Evolutionary conservation across 2,888 invertebrate species (phyloP).

Genomic region (Tipula vernalis): DNA sequence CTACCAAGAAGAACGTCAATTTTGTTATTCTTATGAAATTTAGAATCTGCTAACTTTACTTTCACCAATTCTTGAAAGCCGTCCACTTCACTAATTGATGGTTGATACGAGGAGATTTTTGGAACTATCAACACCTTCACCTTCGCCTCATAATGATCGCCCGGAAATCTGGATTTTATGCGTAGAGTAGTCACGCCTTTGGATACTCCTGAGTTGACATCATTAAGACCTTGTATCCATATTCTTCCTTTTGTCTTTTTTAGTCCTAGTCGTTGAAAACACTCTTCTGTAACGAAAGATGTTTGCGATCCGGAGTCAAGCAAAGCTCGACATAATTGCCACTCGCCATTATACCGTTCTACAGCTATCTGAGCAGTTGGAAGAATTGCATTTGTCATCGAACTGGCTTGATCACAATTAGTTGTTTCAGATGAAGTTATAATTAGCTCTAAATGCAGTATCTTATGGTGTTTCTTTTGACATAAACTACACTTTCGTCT

Average conservation of each 20-base stretch:
- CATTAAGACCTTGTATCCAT: no score
- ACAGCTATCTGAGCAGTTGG: background rate
- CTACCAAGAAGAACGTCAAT: background rate
- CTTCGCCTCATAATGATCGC: no score
- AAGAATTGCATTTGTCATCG: background rate
- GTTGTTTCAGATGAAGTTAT: background rate
- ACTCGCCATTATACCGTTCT: background rate
- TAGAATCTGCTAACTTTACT: background rate
- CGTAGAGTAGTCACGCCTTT: no score
- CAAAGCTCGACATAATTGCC: no score
- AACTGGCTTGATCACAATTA: background rate
- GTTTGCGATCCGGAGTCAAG: no score
- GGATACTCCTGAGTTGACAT: no score
- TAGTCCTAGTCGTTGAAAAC: background rate
- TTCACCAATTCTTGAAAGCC: background rate
- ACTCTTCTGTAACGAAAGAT: background rate
- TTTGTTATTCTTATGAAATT: background rate
- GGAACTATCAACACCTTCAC: no score
- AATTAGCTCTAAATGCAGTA: background rate
- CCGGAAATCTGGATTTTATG: no score
- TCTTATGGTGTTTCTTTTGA: background rate
- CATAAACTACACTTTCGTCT: background rate
- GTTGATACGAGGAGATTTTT: no score
- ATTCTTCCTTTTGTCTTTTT: no score
- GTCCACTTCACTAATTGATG: no score